Evolutionary conservation across 2,888 invertebrate species (phyloP).

Genomic region (Tachina fera): DNA sequence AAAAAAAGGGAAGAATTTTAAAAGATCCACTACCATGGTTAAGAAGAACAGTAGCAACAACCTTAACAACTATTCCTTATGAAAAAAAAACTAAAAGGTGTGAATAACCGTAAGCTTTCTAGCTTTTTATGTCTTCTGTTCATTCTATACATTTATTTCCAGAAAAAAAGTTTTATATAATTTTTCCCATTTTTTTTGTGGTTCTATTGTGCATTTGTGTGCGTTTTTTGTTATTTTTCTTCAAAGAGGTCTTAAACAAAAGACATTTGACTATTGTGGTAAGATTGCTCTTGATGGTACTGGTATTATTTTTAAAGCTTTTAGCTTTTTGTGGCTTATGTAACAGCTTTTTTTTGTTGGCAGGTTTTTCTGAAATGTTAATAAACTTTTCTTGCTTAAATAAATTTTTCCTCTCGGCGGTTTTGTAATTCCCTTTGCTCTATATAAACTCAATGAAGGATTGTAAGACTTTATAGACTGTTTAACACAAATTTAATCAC

Average conservation of each 20-base stretch:
- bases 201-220: conserved; percentile 3
- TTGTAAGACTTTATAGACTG: background rate
- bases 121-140: conserved; percentile 27
- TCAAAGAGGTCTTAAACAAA: conserved; percentile 44
- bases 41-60: conserved; percentile 42
- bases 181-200: conserved; percentile 1
- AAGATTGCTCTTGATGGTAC: conserved; percentile 21
- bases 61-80: conserved; percentile 22
- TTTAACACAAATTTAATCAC: background rate
- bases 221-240: background rate
- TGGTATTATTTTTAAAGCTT: conserved; percentile 13
- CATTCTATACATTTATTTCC: conserved; percentile 10
- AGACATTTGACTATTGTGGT: conserved; percentile 41
- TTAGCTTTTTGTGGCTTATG: conserved; percentile 38
- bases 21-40: conserved; percentile 29
- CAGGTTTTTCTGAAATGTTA: conserved; percentile 58
- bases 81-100: conserved; percentile 57
- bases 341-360: conserved; percentile 30
- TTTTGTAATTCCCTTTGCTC: background rate
- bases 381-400: conserved; percentile 60
- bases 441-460: background rate
- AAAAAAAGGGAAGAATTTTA: background rate
- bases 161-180: conserved; percentile 11
- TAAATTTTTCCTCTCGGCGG: background rate
- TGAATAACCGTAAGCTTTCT: conserved; percentile 68